phyloP scores from a whole-genome alignment of 2,797 vertebrate genomes.

The Oceanodroma leucorhoa region DNA sequence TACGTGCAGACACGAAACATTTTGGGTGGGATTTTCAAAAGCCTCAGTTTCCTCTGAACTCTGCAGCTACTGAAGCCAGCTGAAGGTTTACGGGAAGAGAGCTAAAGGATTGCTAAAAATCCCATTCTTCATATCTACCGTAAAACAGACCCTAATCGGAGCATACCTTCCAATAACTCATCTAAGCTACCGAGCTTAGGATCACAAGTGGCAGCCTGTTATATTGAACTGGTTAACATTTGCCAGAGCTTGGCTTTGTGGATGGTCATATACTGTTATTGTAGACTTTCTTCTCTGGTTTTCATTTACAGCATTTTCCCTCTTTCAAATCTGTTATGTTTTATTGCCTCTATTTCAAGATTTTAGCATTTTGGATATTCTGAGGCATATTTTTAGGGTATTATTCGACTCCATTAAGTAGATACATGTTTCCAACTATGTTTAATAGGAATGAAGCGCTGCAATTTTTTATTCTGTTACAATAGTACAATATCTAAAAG shows the following conservation, averaged over 20 bases:
- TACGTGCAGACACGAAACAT: not conserved
- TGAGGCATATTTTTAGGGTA: not conserved
- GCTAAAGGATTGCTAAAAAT: not conserved
- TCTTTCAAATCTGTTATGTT: not conserved
- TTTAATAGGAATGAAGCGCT: not conserved
- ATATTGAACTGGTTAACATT: not conserved
- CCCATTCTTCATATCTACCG: not conserved
- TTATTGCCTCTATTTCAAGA: not conserved
- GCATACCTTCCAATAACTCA: not conserved
- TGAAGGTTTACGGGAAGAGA: not conserved
- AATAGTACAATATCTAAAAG: not conserved
- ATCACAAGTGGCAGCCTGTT: not conserved
- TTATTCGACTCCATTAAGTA: not conserved
- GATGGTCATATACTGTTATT: not conserved
- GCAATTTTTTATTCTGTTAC: not conserved
- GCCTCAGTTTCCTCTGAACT: not conserved
- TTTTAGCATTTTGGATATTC: not conserved
- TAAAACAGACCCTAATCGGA: not conserved
- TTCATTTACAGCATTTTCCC: slow-evolving; percentile 10
- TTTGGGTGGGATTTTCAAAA: not conserved
- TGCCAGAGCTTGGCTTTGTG: slow-evolving; percentile 8
- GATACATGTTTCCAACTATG: not conserved
- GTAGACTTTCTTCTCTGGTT: not conserved
- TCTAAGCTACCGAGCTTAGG: not conserved
- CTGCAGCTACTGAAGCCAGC: not conserved